Conservation (phyloP, 2,113 vertebrate genomes). For the Rousettus leschenaultii region DNA sequence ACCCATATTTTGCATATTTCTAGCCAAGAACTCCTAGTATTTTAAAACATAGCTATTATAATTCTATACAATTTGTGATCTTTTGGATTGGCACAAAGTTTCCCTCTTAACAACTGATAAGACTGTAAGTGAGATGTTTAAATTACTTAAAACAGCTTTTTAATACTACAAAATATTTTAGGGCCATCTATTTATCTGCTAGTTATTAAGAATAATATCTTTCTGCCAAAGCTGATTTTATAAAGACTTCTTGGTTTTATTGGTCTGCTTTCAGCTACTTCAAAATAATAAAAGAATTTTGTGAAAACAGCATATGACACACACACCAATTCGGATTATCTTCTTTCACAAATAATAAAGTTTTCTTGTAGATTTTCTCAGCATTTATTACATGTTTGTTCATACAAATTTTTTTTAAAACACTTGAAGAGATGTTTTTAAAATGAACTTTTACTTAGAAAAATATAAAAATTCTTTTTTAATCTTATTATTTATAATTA, state of each 20-base stretch:
- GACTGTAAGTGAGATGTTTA: not conserved
- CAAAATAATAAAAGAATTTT: conserved; percentile 30
- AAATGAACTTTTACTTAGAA: conserved; percentile 32
- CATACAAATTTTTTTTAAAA: not conserved
- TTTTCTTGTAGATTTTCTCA: not conserved
- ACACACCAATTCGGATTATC: not conserved
- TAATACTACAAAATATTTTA: not conserved
- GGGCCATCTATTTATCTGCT: not conserved
- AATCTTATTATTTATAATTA: not conserved
- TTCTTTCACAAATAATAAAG: not conserved
- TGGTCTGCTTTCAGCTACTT: not conserved
- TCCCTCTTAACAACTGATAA: not conserved
- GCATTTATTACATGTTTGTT: not conserved
- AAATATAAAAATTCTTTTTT: not conserved
- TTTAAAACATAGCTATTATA: conserved; percentile 6
- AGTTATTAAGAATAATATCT: not conserved
- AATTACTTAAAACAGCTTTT: not conserved
- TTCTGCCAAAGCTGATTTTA: not conserved
- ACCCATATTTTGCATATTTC: not conserved
- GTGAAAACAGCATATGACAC: not conserved
- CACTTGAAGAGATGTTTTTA: conserved; percentile 29
- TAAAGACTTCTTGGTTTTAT: not conserved
- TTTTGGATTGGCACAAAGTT: not conserved
- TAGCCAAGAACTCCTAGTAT: not conserved
- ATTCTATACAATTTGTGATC: conserved; percentile 3